These are phyloP conservation scores for Bagarius yarrelli DNA, from an alignment of 2,113 vertebrate species.

Conservation along the genomic window DNA sequence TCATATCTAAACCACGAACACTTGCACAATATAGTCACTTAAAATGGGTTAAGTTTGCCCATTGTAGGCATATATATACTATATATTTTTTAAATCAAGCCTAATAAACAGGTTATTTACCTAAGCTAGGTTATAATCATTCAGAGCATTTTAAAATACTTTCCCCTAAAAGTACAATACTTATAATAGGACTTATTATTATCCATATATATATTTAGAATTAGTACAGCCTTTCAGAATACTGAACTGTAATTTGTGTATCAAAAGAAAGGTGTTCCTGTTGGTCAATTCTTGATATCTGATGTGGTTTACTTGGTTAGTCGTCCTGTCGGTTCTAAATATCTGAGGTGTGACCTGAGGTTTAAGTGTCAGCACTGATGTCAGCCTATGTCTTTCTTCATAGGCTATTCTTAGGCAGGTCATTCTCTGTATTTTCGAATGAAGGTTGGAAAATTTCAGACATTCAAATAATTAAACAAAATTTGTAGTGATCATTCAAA, in stretches of 20 bases:
- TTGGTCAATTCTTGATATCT: constrained; percentile 30
- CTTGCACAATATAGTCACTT: constrained; percentile 22
- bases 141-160: not conserved
- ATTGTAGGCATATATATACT: not conserved
- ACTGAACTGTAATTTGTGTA: not conserved
- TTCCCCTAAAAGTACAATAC: not conserved
- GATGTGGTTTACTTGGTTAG: constrained; percentile 59
- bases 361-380: constrained; percentile 9
- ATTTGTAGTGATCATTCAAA: too few species aligned
- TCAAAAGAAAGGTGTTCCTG: constrained; percentile 2
- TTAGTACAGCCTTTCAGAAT: not conserved
- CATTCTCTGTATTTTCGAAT: not conserved
- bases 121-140: not conserved
- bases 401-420: not conserved
- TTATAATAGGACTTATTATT: too few species aligned
- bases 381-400: not conserved
- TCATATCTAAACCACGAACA: constrained; percentile 43
- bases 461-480: not conserved
- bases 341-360: constrained; percentile 54
- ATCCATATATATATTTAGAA: too few species aligned
- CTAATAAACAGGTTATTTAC: not conserved
- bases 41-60: not conserved
- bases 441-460: not conserved
- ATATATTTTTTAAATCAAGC: not conserved
- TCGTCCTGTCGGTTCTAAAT: not conserved